Base-by-base conservation (phyloP, 2,888 invertebrate species). In the Cetonia aurata region DNA sequence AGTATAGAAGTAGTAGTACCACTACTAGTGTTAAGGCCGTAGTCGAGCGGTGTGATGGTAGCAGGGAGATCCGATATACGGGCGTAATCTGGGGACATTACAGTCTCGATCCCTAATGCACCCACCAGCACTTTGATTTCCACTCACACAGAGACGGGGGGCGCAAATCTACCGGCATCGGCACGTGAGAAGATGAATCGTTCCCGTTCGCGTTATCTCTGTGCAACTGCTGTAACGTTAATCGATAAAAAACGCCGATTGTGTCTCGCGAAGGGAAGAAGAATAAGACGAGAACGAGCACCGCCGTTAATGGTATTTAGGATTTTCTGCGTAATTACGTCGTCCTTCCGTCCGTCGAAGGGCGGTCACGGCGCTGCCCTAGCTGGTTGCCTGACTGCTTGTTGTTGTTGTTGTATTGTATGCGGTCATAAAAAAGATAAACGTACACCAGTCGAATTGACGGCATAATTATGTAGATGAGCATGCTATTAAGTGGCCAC, bases 81-180 rank as follows among this genome's bases (percentile, higher is more conserved):
- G 74, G 74, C 73, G 77, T 78, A 78, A 78, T 78, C 78, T 78
- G 74, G 73, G 74, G 76, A 77, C 76, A 78, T 78, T 78, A 78
- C 76, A 73, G 77, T 71, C 74, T 75, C 77, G 74, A 76, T 76
- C 77, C 77, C 75, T 78, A 78, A 78, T 78, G 77, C 77, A 73
- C 75, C 77, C 75, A 76, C 57, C 57, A 57, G 57, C 57, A 57
- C 77, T 78, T 78, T 78, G 78, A 78, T 78, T 78, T 77, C 76
- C 72, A 74, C 76, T 74, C 76, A 75, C 72, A 74, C 74, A 72
- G 66, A 42, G 42, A 17, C 42, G 17, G 10, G 1, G 56, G 33
- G 13, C 56, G 56, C 60, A 33, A 44, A 59, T 74, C 37, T 37
- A 37, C 37, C 37, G 37, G 19, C 42, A 44, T n/a, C 42, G 42